These are phyloP conservation scores for Colius striatus DNA, from an alignment of 2,113 vertebrate species.

Conservation along the genomic window DNA sequence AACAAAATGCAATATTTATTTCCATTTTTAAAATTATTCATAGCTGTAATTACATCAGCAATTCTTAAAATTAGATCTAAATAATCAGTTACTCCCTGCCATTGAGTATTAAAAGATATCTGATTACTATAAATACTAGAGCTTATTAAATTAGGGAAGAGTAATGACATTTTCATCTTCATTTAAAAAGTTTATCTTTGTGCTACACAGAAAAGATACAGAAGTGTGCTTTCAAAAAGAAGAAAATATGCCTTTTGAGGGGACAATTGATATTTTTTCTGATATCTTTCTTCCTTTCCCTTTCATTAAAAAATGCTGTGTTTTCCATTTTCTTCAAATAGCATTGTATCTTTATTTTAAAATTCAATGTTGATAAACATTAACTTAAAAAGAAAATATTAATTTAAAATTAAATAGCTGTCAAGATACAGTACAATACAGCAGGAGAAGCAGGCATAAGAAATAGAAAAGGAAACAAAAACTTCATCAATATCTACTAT, in stretches of 20 bases:
- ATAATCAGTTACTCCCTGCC: not conserved
- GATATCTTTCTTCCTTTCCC: not conserved
- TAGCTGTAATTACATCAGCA: not conserved
- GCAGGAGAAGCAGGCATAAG: not conserved
- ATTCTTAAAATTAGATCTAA: not conserved
- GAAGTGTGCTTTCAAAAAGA: not conserved
- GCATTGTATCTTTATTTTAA: not conserved
- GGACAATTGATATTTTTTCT: not conserved
- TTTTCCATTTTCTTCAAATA: not conserved
- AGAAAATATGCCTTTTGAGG: accelerated
- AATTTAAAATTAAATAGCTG: not conserved
- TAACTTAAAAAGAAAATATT: not conserved
- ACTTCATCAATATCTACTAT: not conserved
- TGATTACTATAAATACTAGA: not conserved
- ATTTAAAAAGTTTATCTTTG: not conserved
- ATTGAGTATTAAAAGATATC: not conserved
- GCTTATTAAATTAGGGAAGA: not conserved
- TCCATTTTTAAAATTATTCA: not conserved
- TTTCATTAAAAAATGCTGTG: not conserved
- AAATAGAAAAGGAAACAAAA: not conserved
- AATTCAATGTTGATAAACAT: not conserved
- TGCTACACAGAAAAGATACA: not conserved
- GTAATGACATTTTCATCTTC: not conserved
- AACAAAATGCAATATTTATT: not conserved
- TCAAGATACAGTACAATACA: not conserved